A percentile compares a stretch with the other conserved stretches of the same genome.
Evolutionary conservation across 2,888 invertebrate species (phyloP).

Genomic region (Aphodius sticticus): DNA sequence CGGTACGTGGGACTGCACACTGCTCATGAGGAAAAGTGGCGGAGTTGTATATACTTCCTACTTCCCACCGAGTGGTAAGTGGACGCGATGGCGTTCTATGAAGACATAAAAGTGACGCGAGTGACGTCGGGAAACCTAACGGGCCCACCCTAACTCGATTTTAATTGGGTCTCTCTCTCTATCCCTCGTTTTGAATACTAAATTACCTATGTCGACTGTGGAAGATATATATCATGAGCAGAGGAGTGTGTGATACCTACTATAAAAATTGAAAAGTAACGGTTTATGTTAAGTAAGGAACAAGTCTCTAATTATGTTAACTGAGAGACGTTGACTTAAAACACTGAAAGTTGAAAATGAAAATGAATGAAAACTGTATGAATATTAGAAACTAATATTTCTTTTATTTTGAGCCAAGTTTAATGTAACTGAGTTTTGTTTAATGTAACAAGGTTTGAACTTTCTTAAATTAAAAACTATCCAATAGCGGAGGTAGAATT

Average conservation of each 20-base stretch:
- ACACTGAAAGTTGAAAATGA: too few species aligned
- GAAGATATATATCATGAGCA: neutral
- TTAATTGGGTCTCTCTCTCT: neutral
- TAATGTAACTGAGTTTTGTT: too few species aligned
- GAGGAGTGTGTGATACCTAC: neutral
- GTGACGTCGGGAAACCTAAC: neutral
- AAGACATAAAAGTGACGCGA: neutral
- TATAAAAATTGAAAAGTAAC: too few species aligned
- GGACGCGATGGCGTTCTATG: neutral
- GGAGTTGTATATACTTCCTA: neutral
- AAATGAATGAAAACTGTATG: too few species aligned
- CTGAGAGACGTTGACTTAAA: too few species aligned
- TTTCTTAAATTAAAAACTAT: too few species aligned
- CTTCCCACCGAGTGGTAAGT: neutral
- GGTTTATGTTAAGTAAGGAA: too few species aligned
- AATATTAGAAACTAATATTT: too few species aligned
- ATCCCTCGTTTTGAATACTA: neutral
- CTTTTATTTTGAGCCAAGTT: too few species aligned
- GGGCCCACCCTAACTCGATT: neutral
- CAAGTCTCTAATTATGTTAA: too few species aligned
- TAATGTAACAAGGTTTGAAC: too few species aligned
- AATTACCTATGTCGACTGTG: neutral
- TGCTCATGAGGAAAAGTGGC: conserved; percentile 24
- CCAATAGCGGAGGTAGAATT: too few species aligned
- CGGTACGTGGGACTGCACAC: conserved; percentile 7